These are phyloP conservation scores for Ctena decussata DNA, from an alignment of 2,888 invertebrate genomes.

Conservation along the genomic window DNA sequence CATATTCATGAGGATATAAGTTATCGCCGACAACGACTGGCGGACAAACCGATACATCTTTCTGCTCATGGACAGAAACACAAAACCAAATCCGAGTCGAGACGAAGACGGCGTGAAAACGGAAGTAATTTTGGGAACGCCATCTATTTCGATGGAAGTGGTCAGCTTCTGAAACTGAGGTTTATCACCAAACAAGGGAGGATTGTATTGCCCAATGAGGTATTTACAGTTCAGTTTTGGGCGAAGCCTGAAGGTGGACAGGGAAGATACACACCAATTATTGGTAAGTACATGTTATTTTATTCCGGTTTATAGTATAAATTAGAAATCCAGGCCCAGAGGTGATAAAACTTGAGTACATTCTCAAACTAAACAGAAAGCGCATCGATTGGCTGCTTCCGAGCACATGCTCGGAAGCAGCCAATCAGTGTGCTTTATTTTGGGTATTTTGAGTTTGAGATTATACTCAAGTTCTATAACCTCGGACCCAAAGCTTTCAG, in stretches of 20 bases:
- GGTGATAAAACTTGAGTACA: no score
- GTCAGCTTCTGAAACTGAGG: slow-evolving; percentile 64
- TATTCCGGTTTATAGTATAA: no score
- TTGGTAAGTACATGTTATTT: slow-evolving; percentile 72
- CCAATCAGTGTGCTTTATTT: no score
- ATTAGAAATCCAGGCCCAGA: no score
- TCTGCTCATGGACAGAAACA: neutral
- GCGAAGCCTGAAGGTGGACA: slow-evolving; percentile 82
- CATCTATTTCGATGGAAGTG: slow-evolving; percentile 70
- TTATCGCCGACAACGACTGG: neutral
- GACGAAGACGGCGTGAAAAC: neutral
- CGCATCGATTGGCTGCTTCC: no score
- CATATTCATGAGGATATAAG: neutral
- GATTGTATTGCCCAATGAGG: slow-evolving; percentile 56
- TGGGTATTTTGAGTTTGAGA: no score
- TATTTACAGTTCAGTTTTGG: slow-evolving; percentile 79
- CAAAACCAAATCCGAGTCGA: neutral
- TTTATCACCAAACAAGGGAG: slow-evolving; percentile 33
- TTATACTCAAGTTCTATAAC: no score
- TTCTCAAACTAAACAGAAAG: no score
- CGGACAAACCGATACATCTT: neutral
- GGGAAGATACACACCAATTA: slow-evolving; percentile 68
- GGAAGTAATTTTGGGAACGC: slow-evolving; percentile 61
- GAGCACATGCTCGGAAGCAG: no score
- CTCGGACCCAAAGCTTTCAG: no score